Evolutionary conservation across 1,140 invertebrate species (phyloP).

Genomic region (Drosophila virilis): DNA sequence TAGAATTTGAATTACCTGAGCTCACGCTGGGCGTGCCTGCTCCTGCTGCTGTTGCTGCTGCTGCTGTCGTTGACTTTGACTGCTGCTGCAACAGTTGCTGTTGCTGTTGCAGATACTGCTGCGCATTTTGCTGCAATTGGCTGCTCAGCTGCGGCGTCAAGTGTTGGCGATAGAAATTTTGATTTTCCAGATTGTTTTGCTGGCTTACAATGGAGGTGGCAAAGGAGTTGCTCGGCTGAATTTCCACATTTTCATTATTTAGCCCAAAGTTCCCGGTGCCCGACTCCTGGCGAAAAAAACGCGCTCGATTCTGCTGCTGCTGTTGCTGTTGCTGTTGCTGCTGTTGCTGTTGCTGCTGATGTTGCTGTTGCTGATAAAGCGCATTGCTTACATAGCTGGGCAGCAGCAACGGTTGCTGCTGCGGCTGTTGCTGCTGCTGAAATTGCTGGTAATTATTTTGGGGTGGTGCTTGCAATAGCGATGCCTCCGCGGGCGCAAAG

Average conservation of each 20-base stretch:
- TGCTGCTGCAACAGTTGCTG: slow-evolving; percentile 62
- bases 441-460: slow-evolving; percentile 79
- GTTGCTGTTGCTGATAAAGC: slow-evolving; percentile 59
- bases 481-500: slow-evolving; percentile 73
- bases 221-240: slow-evolving; percentile 68
- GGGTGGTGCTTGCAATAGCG: slow-evolving; percentile 67
- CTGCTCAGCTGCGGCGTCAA: slow-evolving; percentile 74
- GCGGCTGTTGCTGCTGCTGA: slow-evolving; percentile 62
- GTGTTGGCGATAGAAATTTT: slow-evolving; percentile 81
- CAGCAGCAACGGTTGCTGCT: slow-evolving; percentile 60
- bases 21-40: slow-evolving; percentile 58
- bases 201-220: slow-evolving; percentile 68
- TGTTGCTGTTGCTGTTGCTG: slow-evolving; percentile 54
- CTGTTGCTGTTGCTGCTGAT: slow-evolving; percentile 67
- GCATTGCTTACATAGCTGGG: slow-evolving; percentile 74
- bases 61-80: slow-evolving; percentile 51
- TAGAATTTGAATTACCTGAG: slow-evolving; percentile 74
- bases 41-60: slow-evolving; percentile 44
- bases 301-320: slow-evolving; percentile 65
- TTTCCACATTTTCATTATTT: slow-evolving; percentile 69
- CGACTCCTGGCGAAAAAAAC: slow-evolving; percentile 85
- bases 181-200: slow-evolving; percentile 70
- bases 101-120: slow-evolving; percentile 71
- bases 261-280: slow-evolving; percentile 84
- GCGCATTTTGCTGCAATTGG: slow-evolving; percentile 77